Evolutionary conservation across 2,888 invertebrate genomes (phyloP), one percentile per base, ranked within the genome.

Genomic region (Phasia obesa): DNA sequence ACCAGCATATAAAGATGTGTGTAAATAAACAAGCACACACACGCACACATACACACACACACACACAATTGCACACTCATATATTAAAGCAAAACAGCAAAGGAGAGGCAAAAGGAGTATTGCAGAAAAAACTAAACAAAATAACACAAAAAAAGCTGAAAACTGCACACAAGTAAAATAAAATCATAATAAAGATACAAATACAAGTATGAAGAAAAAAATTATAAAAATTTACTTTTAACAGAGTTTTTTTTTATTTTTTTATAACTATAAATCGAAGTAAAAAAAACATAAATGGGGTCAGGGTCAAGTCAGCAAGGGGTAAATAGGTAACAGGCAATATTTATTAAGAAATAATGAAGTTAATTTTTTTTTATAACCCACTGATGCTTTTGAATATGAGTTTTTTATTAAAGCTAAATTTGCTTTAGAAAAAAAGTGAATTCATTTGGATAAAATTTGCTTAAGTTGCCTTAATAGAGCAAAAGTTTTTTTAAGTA

Each of bases 151-250:
- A 57, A 35, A 59, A 35, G 35, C 65, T 65, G 47, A 69, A 67
- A 76, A 53, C 44, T 59, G 17, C 59, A 69, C 35, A 75, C 47
- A 31, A 59, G 47, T 47, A 23, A 55, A 55, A 44, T 21, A 64
- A 73, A 55, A 53, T 64, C 23, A 44, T 64, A 49, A 42, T 51
- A 53, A 70, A 64, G 31, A 35, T 51, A 35, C 21, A 25, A 55
- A 49, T 15, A 51, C n/a, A 67, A 21, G 49, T 38, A 51, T 21
- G 21, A 59, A 17, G 2, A 15, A 60, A 57, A 49, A 75, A 44
- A 44, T 62, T 9, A 67, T 44, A 35, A n/a, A 76, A 69, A 53
- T 69, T 77, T 53, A 47, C 53, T 77, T 69, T 60, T 15, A 69
- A 27, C 51, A 42, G 53, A 35, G 42, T 44, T 60, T 21, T 42